Base-by-base conservation (phyloP, 2,888 invertebrate species). In the Drymonia ruficornis region DNA sequence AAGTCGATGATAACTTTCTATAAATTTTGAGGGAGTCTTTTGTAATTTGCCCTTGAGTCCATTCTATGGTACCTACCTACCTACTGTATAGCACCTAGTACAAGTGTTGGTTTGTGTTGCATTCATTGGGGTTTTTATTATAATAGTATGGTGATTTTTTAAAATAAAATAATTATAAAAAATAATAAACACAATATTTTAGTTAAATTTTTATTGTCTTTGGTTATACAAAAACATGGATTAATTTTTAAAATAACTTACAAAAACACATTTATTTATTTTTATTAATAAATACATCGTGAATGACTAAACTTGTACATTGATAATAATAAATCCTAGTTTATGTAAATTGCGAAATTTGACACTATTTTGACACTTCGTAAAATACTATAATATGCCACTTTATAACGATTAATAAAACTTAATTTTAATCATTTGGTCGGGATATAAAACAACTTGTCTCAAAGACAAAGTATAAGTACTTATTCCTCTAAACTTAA, bases 151-250 rank as follows among this genome's bases (percentile, higher is more conserved):
- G n/a, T n/a, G n/a, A 23, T 23, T 23, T 0, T 23, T 6, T 2
- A 23, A 23, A 23, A 23, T 1, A 23, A 23, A 23, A 23, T 6
- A 23, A 23, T 23, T 2, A 23, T 7, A 12, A 12, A 63, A 72
- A 83, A 78, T 74, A 75, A 83, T 74, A 80, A 77, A 74, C 77
- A 74, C 65, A 70, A 63, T 63, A 63, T 65, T 72, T 91, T 89
- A 90, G 84, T 89, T 91, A 89, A 90, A 91, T 92, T 92, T 91
- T 92, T 92, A 92, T 92, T 92, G 92, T 92, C 92, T 92, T 92
- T 91, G 91, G 90, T 92, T 91, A 92, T 92, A 92, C 91, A 92
- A 92, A 92, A 92, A 91, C 92, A 89, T 88, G 89, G 89, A 92
- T 86, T 90, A 91, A 88, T 89, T 83, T 86, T 92, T 89, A 89